These are phyloP conservation scores for Drosophila ercepeae DNA, from an alignment of 1,140 invertebrate species.

Conservation along the genomic window DNA sequence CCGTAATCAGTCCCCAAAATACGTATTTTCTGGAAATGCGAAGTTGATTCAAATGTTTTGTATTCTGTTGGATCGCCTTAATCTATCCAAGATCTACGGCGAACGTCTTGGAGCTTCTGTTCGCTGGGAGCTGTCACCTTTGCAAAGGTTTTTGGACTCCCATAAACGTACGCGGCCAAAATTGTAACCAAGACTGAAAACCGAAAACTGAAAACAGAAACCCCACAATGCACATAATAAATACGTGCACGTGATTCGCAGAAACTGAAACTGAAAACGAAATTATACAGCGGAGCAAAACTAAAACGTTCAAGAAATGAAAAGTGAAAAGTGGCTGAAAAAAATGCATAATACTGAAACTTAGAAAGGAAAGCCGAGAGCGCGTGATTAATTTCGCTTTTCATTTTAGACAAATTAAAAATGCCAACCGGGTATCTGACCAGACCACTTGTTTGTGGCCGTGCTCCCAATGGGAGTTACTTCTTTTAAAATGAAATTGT, in stretches of 20 bases:
- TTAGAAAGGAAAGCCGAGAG: conserved; percentile 58
- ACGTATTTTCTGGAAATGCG: no score
- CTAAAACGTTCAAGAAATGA: conserved; percentile 60
- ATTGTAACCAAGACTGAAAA: conserved; percentile 54
- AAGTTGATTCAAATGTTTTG: no score
- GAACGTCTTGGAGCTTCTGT: neutral
- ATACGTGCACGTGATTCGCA: conserved; percentile 79
- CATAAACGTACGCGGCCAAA: conserved; percentile 53
- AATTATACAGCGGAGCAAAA: conserved; percentile 50
- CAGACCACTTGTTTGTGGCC: neutral
- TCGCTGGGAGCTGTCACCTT: neutral
- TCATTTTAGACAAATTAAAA: conserved; percentile 17
- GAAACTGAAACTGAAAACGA: conserved; percentile 42
- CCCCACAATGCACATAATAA: conserved; percentile 60
- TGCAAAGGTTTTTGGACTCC: neutral
- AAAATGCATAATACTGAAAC: conserved; percentile 48
- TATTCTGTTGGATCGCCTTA: no score
- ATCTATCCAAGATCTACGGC: no score
- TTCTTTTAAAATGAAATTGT: neutral
- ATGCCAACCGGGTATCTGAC: conserved; percentile 37
- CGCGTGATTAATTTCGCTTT: conserved; percentile 72
- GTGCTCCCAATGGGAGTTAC: neutral
- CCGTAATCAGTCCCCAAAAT: no score
- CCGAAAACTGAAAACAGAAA: conserved; percentile 13
- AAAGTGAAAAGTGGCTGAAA: conserved; percentile 12